A percentile compares a stretch with the other conserved stretches of the same genome.
Conservation (phyloP, 1,140 invertebrate species). For the Tribolium madens region DNA sequence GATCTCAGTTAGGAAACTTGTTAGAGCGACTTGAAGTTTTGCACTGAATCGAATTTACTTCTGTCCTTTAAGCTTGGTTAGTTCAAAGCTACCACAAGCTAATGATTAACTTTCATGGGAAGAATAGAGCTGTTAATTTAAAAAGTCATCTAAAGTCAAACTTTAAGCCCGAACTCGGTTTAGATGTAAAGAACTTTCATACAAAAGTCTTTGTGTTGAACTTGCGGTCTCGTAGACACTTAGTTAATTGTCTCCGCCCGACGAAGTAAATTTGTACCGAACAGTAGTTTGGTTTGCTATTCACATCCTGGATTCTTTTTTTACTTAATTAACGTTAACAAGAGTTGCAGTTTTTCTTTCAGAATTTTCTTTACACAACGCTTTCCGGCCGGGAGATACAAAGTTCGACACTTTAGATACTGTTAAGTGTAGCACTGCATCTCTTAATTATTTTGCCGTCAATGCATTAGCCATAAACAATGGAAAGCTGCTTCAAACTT, state of each 20-base stretch:
- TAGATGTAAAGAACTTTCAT: constrained; percentile 45
- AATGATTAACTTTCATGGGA: constrained; percentile 41
- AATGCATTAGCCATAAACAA: constrained; percentile 31
- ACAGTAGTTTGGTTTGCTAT: constrained; percentile 11
- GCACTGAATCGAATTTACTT: background rate
- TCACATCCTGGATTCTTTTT: constrained; percentile 19
- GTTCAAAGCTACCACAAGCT: constrained; percentile 29
- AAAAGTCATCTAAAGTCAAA: constrained; percentile 45
- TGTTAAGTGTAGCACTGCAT: background rate
- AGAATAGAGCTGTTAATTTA: constrained; percentile 44
- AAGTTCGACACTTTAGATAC: background rate
- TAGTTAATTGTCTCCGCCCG: constrained; percentile 41
- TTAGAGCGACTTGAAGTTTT: background rate
- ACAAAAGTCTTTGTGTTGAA: constrained; percentile 43
- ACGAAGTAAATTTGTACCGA: constrained; percentile 37
- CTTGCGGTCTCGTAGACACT: constrained; percentile 42
- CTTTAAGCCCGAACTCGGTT: constrained; percentile 31
- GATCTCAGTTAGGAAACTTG: background rate
- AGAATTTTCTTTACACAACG: background rate
- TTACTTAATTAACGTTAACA: constrained; percentile 28
- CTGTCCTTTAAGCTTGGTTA: constrained; percentile 13
- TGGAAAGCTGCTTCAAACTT: constrained; percentile 21
- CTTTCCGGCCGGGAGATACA: background rate
- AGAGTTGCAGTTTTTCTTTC: background rate
- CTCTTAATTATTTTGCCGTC: constrained; percentile 1